Percentiles rank a stretch among this genome's conserved stretches.
Evolutionary conservation across 2,888 invertebrate species (phyloP).

Genomic region (Agonum fuliginosum): DNA sequence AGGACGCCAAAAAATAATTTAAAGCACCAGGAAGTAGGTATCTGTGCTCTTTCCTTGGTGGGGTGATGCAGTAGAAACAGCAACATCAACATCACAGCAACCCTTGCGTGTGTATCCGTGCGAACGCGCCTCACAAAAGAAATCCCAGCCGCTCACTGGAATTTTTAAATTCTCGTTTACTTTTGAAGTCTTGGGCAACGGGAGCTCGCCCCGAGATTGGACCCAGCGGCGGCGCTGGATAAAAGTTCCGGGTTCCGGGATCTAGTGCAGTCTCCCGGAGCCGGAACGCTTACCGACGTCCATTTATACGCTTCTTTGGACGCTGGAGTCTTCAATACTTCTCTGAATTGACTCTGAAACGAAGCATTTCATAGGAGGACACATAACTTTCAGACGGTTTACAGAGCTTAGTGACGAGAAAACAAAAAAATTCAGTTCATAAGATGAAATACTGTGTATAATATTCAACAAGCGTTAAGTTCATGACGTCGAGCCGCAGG

Average conservation of each 20-base stretch:
- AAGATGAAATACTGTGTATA: too few relatives aligned
- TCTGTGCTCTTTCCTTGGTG: neutral
- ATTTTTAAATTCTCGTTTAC: slow-evolving; percentile 22
- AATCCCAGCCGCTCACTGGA: neutral
- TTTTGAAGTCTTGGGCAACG: slow-evolving; percentile 30
- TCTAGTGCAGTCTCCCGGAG: neutral
- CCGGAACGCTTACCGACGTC: neutral
- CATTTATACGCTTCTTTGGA: slow-evolving; percentile 24
- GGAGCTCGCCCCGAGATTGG: slow-evolving; percentile 27
- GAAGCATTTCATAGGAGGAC: slow-evolving; percentile 45
- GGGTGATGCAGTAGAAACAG: neutral
- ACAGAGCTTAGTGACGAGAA: neutral
- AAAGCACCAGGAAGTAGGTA: neutral
- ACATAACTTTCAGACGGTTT: neutral
- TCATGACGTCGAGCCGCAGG: too few relatives aligned
- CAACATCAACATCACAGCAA: neutral
- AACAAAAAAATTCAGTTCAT: too few relatives aligned
- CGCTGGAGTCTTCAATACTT: slow-evolving; percentile 44
- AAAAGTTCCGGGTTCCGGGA: neutral
- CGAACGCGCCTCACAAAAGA: slow-evolving; percentile 31
- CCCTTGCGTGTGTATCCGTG: slow-evolving; percentile 5
- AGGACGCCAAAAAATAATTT: too few relatives aligned
- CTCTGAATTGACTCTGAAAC: slow-evolving; percentile 51
- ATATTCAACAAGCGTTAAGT: too few relatives aligned
- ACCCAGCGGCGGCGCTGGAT: slow-evolving; percentile 18